Evolutionary conservation across 2,888 invertebrate genomes (phyloP), one percentile per base, ranked within the genome.

Genomic region (Mactromeris polynyma): DNA sequence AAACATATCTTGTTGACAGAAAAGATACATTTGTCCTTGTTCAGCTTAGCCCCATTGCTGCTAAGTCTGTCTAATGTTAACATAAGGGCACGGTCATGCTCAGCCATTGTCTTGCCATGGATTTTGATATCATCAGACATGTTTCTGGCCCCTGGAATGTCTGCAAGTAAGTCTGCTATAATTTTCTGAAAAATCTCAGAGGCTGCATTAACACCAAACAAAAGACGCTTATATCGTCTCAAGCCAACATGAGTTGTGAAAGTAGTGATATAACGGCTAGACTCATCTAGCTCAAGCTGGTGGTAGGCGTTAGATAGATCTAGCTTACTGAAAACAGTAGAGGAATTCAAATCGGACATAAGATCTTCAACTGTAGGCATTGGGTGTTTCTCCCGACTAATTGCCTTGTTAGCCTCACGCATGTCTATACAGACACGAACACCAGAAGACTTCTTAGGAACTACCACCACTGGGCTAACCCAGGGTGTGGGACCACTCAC

Each of bases 401-500:
- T 91, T 0, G 93, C 93, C 42, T 85, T 89, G 80, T 94, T 93
- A 6, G 93, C 80, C 83, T 87, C n/a, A n/a, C n/a, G n/a, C n/a
- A n/a, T n/a, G n/a, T n/a, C n/a, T n/a, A n/a, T n/a, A n/a, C n/a
- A n/a, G 81, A 94, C 77, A 36, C 93, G 26, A 9, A 94, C 89
- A 51, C 92, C 87, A 0, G 77, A 79, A 46, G 94, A 93, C 6
- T 89, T 90, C 82, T 93, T 93, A 2, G 94, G 93, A n/a, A 91
- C 94, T n/a, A 92, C 90, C 1, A 94, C 93, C 0, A 94, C 91
- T 7, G 93, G 93, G 31, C 93, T 93, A 3, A 95, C 93, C 94
- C 94, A 95, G 6, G 94, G 94, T n/a, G 94, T 94, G 21, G 93
- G 94, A 6, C 93, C 94, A 78, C n/a, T n/a, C n/a, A n/a, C n/a